Evolutionary conservation across 2,888 invertebrate genomes (phyloP).

Genomic region (Gisinianus flammeolus): DNA sequence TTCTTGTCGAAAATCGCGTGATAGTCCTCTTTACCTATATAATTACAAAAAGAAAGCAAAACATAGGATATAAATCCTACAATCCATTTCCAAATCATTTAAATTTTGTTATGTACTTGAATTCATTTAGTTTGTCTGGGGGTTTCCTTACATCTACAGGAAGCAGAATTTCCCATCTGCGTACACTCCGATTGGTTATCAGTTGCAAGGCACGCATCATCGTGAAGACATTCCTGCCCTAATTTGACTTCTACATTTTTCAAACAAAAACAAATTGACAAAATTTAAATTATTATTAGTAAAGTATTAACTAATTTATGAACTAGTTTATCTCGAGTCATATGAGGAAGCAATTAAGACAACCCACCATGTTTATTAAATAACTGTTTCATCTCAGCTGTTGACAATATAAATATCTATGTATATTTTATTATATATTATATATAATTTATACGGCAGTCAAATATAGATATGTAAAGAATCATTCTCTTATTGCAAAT

Average conservation of each 20-base stretch:
- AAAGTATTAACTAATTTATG: background rate
- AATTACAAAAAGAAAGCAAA: background rate
- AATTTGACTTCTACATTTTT: constrained; percentile 51
- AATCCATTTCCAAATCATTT: too few relatives aligned
- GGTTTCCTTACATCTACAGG: background rate
- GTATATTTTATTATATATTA: too few relatives aligned
- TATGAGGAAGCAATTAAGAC: too few relatives aligned
- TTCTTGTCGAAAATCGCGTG: constrained; percentile 52
- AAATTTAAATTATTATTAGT: background rate
- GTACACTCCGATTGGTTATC: constrained; percentile 53
- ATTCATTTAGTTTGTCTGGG: too few relatives aligned
- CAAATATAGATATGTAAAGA: too few relatives aligned
- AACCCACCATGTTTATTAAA: too few relatives aligned
- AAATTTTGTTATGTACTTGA: too few relatives aligned
- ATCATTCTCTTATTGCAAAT: too few relatives aligned
- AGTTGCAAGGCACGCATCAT: constrained; percentile 53
- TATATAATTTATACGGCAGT: too few relatives aligned
- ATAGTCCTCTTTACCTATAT: constrained; percentile 44
- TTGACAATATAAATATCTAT: too few relatives aligned
- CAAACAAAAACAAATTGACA: constrained; percentile 13
- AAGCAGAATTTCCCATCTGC: constrained; percentile 16
- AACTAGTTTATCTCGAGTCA: background rate
- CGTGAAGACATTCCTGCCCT: constrained; percentile 52
- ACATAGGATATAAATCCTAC: background rate
- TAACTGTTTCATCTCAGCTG: too few relatives aligned